Evolutionary conservation across 2,888 invertebrate genomes (phyloP), one percentile per base, ranked within the genome.

Genomic region (Conops quadrifasciatus): DNA sequence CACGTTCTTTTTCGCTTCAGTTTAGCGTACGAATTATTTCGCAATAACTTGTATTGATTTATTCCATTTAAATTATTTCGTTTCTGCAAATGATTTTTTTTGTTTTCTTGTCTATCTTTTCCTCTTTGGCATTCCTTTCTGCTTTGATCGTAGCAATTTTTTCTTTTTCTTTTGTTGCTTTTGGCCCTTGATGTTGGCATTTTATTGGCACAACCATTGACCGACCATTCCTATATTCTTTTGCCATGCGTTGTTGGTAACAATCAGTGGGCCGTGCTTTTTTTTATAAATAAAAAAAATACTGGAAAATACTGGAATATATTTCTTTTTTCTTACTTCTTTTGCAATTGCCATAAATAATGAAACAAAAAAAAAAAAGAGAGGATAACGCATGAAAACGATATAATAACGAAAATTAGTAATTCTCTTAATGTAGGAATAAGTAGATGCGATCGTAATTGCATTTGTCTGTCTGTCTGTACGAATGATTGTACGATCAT

Each of bases 1-100:
- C 68, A 68, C 68, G 60, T 62, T 67, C 28, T 53, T 26, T 28
- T 26, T 21, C 28, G 30, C 19, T 30, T 24, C 21, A 19, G 16
- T 62, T 62, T 51, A 68, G 68, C 62, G 30, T 68, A 62, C 62
- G 30, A 68, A 68, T 53, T 66, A 66, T 56, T 56, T 30, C 21
- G 24, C 63, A 63, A 47, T 47, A 63, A 24, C 47, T 47, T 53
- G 66, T 51, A 66, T 56, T 66, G 66, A 66, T 63, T 4, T 9
- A 36, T 36, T 63, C 26, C 45, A 26, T 63, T 63, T 63, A 47
- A 63, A 63, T 63, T 63, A 63, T 63, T 63, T 47, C 45, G 26
- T 24, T 26, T 47, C 11, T 63, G 36, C 36, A 21, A 15, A 62
- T 21, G 11, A 56, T 56, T 56, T 21, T 26, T 26, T 56, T 26